These are phyloP conservation scores for Stictonetta naevosa DNA, from an alignment of 2,113 vertebrate genomes.

Conservation along the genomic window DNA sequence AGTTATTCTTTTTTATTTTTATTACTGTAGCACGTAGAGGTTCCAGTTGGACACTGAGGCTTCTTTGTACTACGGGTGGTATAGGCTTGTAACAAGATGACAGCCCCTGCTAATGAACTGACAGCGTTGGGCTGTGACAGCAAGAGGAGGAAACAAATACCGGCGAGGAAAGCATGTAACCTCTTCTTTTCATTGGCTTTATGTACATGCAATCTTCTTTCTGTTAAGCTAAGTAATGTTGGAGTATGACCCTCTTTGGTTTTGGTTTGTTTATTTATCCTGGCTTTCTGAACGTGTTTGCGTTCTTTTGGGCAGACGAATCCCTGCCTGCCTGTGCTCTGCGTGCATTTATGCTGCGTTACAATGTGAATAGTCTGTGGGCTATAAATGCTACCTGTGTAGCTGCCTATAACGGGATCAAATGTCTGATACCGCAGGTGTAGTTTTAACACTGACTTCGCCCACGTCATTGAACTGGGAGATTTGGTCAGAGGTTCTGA, in stretches of 20 bases:
- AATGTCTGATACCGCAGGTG: neutral
- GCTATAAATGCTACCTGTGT: neutral
- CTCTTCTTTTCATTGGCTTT: neutral
- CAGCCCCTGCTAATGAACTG: neutral
- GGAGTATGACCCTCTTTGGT: neutral
- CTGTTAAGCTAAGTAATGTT: neutral
- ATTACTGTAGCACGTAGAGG: neutral
- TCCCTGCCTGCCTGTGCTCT: neutral
- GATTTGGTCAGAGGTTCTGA: neutral
- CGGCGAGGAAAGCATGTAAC: neutral
- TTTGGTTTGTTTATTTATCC: neutral
- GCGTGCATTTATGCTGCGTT: neutral
- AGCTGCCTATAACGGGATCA: neutral
- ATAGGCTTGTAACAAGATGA: neutral
- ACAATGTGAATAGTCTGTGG: neutral
- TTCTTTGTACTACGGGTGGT: neutral
- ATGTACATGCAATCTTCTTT: neutral
- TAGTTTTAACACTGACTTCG: neutral
- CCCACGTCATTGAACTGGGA: neutral
- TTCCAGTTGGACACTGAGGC: constrained; percentile 18
- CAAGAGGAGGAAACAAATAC: neutral
- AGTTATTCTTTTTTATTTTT: constrained; percentile 47
- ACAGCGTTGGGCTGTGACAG: neutral
- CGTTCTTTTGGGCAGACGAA: neutral
- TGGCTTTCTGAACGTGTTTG: neutral